Evolutionary conservation across 2,888 invertebrate species (phyloP), one percentile per base, ranked within the genome.

Genomic region (Apamea sordens): DNA sequence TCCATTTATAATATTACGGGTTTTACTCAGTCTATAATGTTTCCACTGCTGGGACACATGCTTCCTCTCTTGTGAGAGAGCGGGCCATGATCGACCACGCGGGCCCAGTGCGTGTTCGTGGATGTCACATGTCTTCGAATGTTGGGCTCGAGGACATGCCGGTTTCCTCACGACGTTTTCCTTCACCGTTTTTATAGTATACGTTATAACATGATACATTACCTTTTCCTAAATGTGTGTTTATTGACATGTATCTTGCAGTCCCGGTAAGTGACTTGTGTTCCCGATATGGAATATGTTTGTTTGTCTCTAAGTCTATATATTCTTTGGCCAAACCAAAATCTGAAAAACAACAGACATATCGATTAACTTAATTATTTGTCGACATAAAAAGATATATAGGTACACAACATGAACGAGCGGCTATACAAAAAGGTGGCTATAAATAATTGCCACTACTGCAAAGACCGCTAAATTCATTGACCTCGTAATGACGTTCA

Each of bases 261-360:
- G 99, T 99, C 92, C 99, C 99, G 88, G 99, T 99, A 94, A 99
- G 98, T 95, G 99, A 99, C 97, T 99, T 99, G 98, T 99, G 99
- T 98, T 99, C 99, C 98, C 99, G 98, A 97, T 99, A 99, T 93
- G 99, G 99, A 97, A 99, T 99, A 98, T 99, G 99, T 97, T 99
- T 99, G 98, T 99, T 99, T 97, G 99, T 99, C 98, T 99, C 99
- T 97, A 99, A 98, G 98, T 99, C 99, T 97, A 99, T 99, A 97
- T 99, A 99, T 98, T 99, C 99, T 98, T 99, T 99, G 97, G 99
- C 99, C 98, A 99, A 98, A 97, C 99, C 99, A 98, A 99, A 99
- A 98, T 99, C 99, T 98, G 97, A 86, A 96, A 97, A n/a, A 89
- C 86, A 90, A 91, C 80, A 88, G 77, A 79, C 82, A 75, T 80